These are phyloP conservation scores for Stercorarius parasiticus DNA, from an alignment of 2,113 vertebrate genomes.

Conservation along the genomic window DNA sequence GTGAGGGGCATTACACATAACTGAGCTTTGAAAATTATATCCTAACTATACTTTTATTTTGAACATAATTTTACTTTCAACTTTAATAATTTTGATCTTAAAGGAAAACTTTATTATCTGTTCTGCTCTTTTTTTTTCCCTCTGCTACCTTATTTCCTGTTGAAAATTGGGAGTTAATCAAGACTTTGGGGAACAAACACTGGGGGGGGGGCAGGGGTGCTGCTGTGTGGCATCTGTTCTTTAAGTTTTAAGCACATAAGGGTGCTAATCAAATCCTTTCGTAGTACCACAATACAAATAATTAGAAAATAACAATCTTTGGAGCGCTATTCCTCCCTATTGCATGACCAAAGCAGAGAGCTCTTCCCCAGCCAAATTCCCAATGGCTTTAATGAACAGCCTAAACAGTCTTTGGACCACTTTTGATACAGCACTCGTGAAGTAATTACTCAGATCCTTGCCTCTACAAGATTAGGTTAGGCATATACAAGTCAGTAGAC, in stretches of 20 bases:
- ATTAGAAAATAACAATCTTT: neutral
- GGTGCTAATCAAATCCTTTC: neutral
- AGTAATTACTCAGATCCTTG: constrained; percentile 25
- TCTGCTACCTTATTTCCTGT: neutral
- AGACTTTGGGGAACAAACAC: neutral
- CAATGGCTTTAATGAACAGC: constrained; percentile 20
- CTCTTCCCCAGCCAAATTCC: constrained; percentile 6
- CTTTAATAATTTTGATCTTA: neutral
- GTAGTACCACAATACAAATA: neutral
- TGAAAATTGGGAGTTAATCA: neutral
- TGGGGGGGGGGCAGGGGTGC: fast-evolving
- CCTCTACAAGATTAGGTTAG: neutral
- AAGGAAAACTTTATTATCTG: neutral
- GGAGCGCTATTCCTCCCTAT: fast-evolving
- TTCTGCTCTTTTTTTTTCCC: neutral
- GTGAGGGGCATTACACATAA: neutral
- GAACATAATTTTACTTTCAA: neutral
- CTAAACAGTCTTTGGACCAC: neutral
- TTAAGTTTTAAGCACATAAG: neutral
- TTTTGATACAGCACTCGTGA: neutral
- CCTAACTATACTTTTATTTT: neutral
- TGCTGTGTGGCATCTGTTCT: neutral
- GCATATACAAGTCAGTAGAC: constrained; percentile 1
- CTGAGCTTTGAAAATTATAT: neutral
- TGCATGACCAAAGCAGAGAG: neutral